Evolutionary conservation across 2,888 invertebrate species (phyloP).

Genomic region (Pyrrhosoma nymphula): DNA sequence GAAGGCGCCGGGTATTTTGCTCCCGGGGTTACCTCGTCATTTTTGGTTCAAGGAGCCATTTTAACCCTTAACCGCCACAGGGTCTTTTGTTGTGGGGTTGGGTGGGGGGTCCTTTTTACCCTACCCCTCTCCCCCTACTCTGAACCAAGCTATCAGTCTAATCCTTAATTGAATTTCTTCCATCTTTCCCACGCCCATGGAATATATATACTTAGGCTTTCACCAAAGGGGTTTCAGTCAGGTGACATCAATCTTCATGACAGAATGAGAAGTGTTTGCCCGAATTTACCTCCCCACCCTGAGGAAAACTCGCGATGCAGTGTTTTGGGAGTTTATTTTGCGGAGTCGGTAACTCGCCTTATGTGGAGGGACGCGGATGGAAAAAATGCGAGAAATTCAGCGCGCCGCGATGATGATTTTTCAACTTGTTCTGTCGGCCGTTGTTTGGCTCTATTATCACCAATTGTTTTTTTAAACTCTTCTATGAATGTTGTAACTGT

Average conservation of each 20-base stretch:
- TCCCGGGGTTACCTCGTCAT: background rate
- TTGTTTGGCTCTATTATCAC: background rate
- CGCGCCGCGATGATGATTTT: background rate
- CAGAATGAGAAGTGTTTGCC: slow-evolving; percentile 8
- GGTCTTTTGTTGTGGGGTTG: background rate
- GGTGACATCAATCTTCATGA: slow-evolving; percentile 3
- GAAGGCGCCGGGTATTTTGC: background rate
- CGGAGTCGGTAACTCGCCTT: background rate
- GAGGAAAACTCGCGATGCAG: background rate
- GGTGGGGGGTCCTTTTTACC: too few relatives aligned
- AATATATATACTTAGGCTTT: background rate
- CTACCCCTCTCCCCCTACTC: background rate
- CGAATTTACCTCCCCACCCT: background rate
- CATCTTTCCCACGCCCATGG: background rate
- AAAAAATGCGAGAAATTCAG: background rate
- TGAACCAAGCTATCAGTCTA: background rate
- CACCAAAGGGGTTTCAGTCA: background rate
- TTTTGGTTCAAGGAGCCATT: slow-evolving; percentile 1
- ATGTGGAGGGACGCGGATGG: background rate
- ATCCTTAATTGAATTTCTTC: slow-evolving; percentile 16
- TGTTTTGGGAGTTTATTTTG: slow-evolving; percentile 17
- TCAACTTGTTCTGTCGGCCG: background rate
- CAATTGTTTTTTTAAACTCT: background rate
- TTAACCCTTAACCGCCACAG: background rate
- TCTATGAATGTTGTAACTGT: background rate